Conservation (phyloP, 2,113 vertebrate species). For the Plecotus auritus region DNA sequence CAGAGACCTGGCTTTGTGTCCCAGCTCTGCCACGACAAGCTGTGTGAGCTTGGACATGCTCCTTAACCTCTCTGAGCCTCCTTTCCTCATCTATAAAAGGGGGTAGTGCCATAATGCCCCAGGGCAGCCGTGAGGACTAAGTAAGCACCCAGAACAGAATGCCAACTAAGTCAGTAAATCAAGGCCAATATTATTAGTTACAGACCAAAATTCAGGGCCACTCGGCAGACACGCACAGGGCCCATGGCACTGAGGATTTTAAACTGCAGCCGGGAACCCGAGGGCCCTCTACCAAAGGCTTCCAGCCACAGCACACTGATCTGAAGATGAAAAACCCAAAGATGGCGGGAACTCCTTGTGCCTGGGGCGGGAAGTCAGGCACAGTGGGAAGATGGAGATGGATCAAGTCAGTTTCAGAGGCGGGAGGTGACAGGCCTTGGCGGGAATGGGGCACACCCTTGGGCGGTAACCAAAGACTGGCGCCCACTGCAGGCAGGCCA, state of each 20-base stretch:
- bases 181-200: not conserved
- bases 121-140: not conserved
- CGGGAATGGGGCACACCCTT: accelerated
- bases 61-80: not conserved
- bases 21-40: not conserved
- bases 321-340: not conserved
- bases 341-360: not conserved
- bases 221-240: not conserved
- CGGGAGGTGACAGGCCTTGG: not conserved
- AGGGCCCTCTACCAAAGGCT: not conserved
- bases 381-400: not conserved
- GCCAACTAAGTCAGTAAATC: not conserved
- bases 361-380: not conserved
- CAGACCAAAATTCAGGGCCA: not conserved
- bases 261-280: not conserved
- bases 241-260: not conserved
- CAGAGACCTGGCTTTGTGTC: not conserved
- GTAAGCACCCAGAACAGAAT: not conserved
- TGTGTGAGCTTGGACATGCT: not conserved
- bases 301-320: not conserved
- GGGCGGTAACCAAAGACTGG: not conserved
- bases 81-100: not conserved
- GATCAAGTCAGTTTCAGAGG: not conserved
- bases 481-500: not conserved
- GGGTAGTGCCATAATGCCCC: not conserved